Conservation (phyloP, 2,113 vertebrate genomes). For the Tragelaphus imberbis region DNA sequence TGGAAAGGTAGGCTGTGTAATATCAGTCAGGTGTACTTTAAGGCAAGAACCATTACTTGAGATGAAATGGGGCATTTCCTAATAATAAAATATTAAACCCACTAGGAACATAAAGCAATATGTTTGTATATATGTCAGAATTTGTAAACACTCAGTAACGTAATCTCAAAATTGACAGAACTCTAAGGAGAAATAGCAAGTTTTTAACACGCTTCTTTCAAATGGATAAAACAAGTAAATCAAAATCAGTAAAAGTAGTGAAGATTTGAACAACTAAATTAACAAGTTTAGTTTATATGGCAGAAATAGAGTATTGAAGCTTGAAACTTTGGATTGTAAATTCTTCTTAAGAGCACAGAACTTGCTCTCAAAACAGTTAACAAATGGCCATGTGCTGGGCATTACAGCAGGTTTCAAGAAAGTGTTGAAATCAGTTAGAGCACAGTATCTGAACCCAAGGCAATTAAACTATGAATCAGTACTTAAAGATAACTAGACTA, state of each 20-base stretch:
- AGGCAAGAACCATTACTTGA: neutral
- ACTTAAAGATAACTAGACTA: neutral
- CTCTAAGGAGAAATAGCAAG: neutral
- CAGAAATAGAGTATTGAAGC: neutral
- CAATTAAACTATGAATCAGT: neutral
- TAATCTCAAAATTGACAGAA: neutral
- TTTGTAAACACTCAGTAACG: neutral
- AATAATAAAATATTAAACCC: neutral
- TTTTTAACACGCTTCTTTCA: neutral
- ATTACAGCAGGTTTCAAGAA: neutral
- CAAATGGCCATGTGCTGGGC: neutral
- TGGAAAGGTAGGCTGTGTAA: neutral
- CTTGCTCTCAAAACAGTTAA: neutral
- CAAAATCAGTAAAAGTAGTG: neutral
- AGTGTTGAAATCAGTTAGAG: neutral
- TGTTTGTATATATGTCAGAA: neutral
- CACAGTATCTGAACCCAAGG: neutral
- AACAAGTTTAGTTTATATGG: neutral
- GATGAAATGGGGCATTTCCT: neutral
- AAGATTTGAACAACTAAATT: neutral
- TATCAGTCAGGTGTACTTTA: neutral
- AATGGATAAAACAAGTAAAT: neutral
- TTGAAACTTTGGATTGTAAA: neutral
- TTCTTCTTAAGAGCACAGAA: neutral
- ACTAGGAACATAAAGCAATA: neutral